Evolutionary conservation across 2,113 vertebrate species (phyloP).

Genomic region (Carassius auratus): DNA sequence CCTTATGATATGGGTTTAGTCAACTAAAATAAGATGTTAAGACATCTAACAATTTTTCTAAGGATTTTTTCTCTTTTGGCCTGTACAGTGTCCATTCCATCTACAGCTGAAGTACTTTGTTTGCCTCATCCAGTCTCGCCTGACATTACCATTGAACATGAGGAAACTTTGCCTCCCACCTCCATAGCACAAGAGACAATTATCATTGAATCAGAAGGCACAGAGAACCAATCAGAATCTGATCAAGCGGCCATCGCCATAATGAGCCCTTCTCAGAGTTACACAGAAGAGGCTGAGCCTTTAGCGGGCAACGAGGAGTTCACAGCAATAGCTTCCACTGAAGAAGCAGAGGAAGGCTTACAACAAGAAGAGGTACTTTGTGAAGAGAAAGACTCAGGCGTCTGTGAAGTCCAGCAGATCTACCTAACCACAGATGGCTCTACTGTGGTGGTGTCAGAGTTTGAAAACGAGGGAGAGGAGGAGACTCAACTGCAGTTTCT

Average conservation of each 20-base stretch:
- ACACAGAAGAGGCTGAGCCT: constrained; percentile 38
- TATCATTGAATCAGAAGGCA: constrained; percentile 31
- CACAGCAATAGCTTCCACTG: not conserved
- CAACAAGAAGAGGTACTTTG: constrained; percentile 47
- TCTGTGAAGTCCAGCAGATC: constrained; percentile 58
- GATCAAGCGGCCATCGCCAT: constrained; percentile 40
- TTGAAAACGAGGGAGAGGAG: constrained; percentile 45
- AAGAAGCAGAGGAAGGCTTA: constrained; percentile 31
- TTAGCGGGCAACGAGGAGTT: constrained; percentile 22
- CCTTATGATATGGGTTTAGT: no score
- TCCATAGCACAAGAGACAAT: constrained; percentile 53
- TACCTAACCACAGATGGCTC: constrained; percentile 56
- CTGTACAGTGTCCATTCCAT: constrained; percentile 15
- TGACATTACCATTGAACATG: constrained; percentile 2
- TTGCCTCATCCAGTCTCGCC: constrained; percentile 24
- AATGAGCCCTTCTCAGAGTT: constrained; percentile 49
- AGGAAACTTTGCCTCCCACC: constrained; percentile 36
- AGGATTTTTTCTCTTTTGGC: not conserved
- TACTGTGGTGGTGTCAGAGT: constrained; percentile 50
- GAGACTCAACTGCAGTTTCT: constrained; percentile 48
- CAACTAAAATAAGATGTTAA: not conserved
- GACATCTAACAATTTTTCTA: not conserved
- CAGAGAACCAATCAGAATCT: constrained; percentile 41
- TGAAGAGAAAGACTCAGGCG: constrained; percentile 43
- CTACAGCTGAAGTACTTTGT: constrained; percentile 34